These are phyloP conservation scores for Rattus rattus DNA, from an alignment of 2,113 vertebrate species.

Conservation along the genomic window DNA sequence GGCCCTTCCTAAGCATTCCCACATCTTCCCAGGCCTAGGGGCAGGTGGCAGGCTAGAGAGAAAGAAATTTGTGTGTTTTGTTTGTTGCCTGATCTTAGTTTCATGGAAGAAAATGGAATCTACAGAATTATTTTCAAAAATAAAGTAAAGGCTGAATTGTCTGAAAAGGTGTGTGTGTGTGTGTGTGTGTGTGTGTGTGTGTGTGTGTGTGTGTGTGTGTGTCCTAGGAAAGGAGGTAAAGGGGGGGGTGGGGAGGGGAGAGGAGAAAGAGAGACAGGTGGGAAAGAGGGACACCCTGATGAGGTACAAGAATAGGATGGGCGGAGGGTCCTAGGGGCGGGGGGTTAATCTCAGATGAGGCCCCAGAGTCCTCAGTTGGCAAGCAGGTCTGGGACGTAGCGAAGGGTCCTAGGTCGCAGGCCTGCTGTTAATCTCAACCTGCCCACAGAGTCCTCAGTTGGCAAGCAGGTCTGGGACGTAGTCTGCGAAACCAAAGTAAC, in stretches of 20 bases:
- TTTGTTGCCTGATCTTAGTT: constrained; percentile 69
- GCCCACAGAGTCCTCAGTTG: neutral
- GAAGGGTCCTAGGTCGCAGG: neutral
- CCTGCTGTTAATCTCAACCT: neutral
- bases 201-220: neutral
- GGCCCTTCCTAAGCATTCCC: neutral
- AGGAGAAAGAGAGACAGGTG: neutral
- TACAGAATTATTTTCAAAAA: constrained; percentile 83
- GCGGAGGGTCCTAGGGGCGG: no score
- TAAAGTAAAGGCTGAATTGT: constrained; percentile 82
- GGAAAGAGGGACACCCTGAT: no score
- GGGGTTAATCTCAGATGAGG: no score
- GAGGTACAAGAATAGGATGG: no score
- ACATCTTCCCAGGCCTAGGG: neutral
- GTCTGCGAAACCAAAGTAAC: neutral
- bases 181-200: no score
- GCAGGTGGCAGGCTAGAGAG: neutral
- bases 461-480: neutral
- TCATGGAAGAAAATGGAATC: constrained; percentile 73
- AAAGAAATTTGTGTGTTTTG: constrained; percentile 26
- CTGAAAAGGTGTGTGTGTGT: constrained; percentile 64
- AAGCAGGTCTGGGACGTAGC: no score
- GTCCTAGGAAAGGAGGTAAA: constrained; percentile 24
- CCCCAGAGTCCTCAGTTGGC: no score
- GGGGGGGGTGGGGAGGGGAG: neutral